Conservation (phyloP, 2,113 vertebrate genomes). For the Sapayoa aenigma region DNA sequence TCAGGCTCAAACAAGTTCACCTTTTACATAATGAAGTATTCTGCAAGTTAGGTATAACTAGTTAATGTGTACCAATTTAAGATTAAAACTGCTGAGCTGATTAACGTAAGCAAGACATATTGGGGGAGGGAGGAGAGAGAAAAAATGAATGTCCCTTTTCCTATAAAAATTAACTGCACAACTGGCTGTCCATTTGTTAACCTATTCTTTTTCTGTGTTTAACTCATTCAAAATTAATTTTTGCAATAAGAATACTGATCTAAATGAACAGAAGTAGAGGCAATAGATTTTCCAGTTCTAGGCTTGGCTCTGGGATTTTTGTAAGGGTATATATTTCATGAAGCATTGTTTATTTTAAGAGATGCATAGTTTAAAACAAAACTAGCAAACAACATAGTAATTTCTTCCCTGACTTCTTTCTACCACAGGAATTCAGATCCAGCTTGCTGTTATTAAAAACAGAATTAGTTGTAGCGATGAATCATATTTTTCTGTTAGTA, state of each 20-base stretch:
- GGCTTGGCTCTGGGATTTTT: not conserved
- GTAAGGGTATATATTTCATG: not conserved
- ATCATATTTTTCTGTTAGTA: not conserved
- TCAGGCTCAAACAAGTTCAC: not conserved
- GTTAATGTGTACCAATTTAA: not conserved
- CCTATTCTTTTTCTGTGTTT: not conserved
- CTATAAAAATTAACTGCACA: not conserved
- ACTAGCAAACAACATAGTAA: not conserved
- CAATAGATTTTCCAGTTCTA: not conserved
- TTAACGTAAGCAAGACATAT: not conserved
- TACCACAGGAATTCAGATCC: not conserved
- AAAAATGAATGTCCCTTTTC: not conserved
- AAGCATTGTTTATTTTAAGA: not conserved
- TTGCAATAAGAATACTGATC: not conserved
- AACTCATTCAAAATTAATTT: not conserved
- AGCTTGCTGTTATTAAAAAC: not conserved
- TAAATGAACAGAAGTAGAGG: not conserved
- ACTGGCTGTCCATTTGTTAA: not conserved
- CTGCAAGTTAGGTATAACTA: not conserved
- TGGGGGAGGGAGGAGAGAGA: rapidly evolving
- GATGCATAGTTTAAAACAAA: not conserved
- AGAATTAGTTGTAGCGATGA: slow-evolving; percentile 30
- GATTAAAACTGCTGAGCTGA: not conserved
- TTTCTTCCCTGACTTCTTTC: not conserved
- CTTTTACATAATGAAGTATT: not conserved